phyloP scores from a whole-genome alignment of 2,888 invertebrate species.

The Acleris emargana region DNA sequence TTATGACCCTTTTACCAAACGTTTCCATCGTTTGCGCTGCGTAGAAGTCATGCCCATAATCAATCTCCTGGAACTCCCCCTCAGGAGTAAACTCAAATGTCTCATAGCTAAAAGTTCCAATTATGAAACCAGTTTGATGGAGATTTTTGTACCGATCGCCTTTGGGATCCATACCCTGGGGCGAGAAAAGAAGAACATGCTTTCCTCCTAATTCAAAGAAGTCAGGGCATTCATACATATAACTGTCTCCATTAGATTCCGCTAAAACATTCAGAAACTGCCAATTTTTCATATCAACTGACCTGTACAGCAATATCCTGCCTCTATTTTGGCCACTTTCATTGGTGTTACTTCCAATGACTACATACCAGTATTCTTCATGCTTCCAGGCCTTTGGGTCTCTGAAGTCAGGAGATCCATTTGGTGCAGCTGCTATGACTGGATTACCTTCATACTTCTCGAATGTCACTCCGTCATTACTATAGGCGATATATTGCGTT shows the following conservation, averaged over 20 bases:
- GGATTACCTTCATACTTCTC: constrained; percentile 71
- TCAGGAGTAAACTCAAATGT: constrained; percentile 66
- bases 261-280: constrained; percentile 65
- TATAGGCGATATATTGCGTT: constrained; percentile 70
- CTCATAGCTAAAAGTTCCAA: constrained; percentile 72
- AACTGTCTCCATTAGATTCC: constrained; percentile 65
- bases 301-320: constrained; percentile 69
- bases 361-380: constrained; percentile 69
- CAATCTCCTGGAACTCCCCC: constrained; percentile 69
- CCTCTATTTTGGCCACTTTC: constrained; percentile 62
- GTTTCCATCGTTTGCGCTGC: constrained; percentile 70
- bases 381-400: constrained; percentile 79
- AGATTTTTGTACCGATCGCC: constrained; percentile 73
- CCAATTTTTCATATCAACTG: constrained; percentile 67
- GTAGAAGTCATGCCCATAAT: constrained; percentile 78
- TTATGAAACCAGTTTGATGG: constrained; percentile 70
- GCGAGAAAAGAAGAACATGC: constrained; percentile 71
- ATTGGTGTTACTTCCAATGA: constrained; percentile 68
- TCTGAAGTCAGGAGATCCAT: constrained; percentile 72
- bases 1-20: constrained; percentile 63
- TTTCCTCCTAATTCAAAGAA: constrained; percentile 75
- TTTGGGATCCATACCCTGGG: constrained; percentile 67
- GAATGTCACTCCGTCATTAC: constrained; percentile 70
- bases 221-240: constrained; percentile 83
- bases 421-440: constrained; percentile 61